Conservation (phyloP, 2,888 invertebrate species). For the Cynaeus angustus region DNA sequence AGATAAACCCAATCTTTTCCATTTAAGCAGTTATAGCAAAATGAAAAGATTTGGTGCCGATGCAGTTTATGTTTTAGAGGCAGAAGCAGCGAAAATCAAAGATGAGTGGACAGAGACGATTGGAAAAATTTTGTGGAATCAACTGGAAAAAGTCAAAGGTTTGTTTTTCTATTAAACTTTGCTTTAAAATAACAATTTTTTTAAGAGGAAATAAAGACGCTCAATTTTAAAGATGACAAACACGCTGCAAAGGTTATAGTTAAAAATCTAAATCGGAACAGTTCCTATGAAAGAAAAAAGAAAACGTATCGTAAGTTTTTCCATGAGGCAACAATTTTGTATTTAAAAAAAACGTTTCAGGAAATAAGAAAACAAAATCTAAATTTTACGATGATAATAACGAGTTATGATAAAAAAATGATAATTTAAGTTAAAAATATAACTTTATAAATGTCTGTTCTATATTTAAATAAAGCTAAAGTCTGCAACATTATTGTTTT, state of each 20-base stretch:
- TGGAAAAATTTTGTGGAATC: conserved; percentile 65
- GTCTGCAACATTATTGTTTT: too few species aligned
- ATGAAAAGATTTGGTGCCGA: conserved; percentile 52
- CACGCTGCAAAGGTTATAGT: neutral
- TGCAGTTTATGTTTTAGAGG: conserved; percentile 61
- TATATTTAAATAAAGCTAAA: too few species aligned
- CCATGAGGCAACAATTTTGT: neutral
- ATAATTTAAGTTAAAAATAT: too few species aligned
- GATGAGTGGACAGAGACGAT: conserved; percentile 64
- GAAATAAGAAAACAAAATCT: neutral
- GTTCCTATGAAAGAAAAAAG: neutral
- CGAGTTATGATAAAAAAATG: too few species aligned
- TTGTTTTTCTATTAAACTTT: neutral
- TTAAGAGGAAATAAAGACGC: conserved; percentile 4
- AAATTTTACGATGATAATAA: neutral
- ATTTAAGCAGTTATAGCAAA: conserved; percentile 61
- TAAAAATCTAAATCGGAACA: neutral
- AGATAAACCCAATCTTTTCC: conserved; percentile 60
- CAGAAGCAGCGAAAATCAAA: conserved; percentile 62
- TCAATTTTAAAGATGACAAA: neutral
- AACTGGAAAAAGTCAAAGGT: conserved; percentile 66
- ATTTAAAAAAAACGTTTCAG: neutral
- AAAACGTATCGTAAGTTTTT: neutral
- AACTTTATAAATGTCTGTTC: too few species aligned
- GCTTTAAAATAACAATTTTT: neutral